Base-by-base conservation (phyloP, 2,113 vertebrate genomes). In the Toxostoma redivivum region DNA sequence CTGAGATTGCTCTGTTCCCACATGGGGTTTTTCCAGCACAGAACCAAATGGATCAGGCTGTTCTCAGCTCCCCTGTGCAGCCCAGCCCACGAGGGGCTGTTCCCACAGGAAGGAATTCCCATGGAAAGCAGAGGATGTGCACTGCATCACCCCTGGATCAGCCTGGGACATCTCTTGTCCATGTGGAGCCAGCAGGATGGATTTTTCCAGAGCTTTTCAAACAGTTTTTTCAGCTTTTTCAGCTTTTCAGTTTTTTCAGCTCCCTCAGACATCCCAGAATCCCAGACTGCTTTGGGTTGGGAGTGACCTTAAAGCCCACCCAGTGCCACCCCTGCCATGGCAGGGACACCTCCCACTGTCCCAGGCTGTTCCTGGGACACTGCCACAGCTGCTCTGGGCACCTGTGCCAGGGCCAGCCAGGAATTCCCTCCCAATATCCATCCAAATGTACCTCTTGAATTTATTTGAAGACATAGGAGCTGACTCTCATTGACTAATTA, bases 321-420 rank as follows among this genome's bases (percentile, higher is more conserved):
- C 25, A 7, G 0, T 45, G 0, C 33, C 44, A 50, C 3, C 23
- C 42, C 20, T 44, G 28, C 44, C 50, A 15, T 4, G 38, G 20
- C 57, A 45, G 65, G 33, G 38, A 35, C 58, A 66, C 17, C 38
- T 60, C 0, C 73, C 66, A 47, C n/a, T 20, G 0, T 15, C 25
- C 30, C 81, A 60, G 25, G 8, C 0, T 51, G 57, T 12, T 84
- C 80, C 62, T 76, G 11, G 70, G 58, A 0, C 54, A 69, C 25
- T 76, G 0, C 33, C 58, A 5, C 58, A 79, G 66, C 73, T 72
- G 0, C 51, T 72, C 73, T 72, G 58, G 17, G 9, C 14, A 66
- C 3, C 30, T 35, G 25, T 60, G 25, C 58, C 38, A 85, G 51
- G 1, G 2, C 10, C n/a, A 73, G 25, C 5, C 3, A 73, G 3